A percentile compares a stretch with the other conserved stretches of the same genome.
These are phyloP conservation scores for Phyto melanocephala DNA, from an alignment of 2,888 invertebrate species.

Conservation along the genomic window DNA sequence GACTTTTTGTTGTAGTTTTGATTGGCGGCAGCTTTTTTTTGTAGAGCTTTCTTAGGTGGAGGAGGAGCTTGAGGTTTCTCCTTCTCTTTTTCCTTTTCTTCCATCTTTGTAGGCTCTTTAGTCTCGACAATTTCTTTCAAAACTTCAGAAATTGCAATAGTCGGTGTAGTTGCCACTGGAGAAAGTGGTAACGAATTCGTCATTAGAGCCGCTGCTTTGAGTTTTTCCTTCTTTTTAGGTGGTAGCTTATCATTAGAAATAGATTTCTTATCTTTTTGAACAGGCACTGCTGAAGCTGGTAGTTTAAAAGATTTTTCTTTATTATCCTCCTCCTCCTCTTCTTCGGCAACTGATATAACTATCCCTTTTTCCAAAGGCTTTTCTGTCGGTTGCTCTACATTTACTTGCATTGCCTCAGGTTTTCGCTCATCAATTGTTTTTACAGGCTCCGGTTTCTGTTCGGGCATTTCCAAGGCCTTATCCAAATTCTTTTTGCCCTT, in stretches of 20 bases:
- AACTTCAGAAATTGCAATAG: neutral
- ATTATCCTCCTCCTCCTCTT: constrained; percentile 58
- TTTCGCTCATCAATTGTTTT: constrained; percentile 21
- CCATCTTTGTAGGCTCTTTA: constrained; percentile 13
- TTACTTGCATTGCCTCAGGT: constrained; percentile 14
- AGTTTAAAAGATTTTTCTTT: constrained; percentile 39
- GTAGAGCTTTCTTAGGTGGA: constrained; percentile 66
- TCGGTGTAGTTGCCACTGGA: neutral
- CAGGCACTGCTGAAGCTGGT: constrained; percentile 1
- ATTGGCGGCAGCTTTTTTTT: constrained; percentile 62
- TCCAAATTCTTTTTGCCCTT: constrained; percentile 59
- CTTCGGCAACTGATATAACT: neutral
- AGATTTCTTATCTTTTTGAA: constrained; percentile 50
- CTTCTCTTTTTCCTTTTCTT: constrained; percentile 33
- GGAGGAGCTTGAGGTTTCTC: constrained; percentile 71
- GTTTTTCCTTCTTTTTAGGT: constrained; percentile 64
- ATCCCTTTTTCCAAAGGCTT: neutral
- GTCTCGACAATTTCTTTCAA: constrained; percentile 13
- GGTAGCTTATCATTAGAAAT: constrained; percentile 54
- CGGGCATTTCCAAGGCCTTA: constrained; percentile 62
- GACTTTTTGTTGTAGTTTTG: constrained; percentile 47
- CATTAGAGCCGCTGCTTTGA: constrained; percentile 66
- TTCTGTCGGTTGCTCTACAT: constrained; percentile 22
- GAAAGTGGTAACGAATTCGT: neutral
- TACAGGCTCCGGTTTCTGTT: constrained; percentile 63